phyloP scores from a whole-genome alignment of 2,113 vertebrate species.

The Orientallactaga bullata region DNA sequence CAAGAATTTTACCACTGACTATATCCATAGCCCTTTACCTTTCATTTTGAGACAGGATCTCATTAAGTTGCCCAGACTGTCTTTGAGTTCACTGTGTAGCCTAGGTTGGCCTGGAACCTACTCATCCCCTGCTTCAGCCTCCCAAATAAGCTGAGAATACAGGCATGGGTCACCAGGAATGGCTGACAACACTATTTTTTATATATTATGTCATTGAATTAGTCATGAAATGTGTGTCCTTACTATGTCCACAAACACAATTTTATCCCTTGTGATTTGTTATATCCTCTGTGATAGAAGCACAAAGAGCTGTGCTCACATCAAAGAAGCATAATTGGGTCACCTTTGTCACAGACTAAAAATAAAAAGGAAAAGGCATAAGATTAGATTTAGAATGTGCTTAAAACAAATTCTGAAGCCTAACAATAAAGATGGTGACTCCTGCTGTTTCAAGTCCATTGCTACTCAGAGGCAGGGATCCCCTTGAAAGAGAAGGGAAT shows the following conservation, averaged over 20 bases:
- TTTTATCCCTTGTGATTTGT: slow-evolving; percentile 74
- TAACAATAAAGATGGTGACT: slow-evolving; percentile 70
- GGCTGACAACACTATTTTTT: slow-evolving; percentile 51
- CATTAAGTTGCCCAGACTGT: background rate
- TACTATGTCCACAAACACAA: slow-evolving; percentile 57
- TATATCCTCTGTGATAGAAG: slow-evolving; percentile 65
- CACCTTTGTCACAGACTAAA: slow-evolving; percentile 74
- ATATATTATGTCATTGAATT: slow-evolving; percentile 61
- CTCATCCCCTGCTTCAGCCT: background rate
- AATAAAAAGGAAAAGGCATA: slow-evolving; percentile 51
- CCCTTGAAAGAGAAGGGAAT: slow-evolving; percentile 55
- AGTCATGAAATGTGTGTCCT: slow-evolving; percentile 58
- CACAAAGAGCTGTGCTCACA: slow-evolving; percentile 72
- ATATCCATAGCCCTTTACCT: background rate
- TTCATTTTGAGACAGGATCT: background rate
- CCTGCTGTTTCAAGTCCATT: slow-evolving; percentile 74
- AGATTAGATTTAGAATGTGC: slow-evolving; percentile 73
- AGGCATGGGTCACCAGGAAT: background rate
- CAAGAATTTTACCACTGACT: background rate
- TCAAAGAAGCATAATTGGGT: slow-evolving; percentile 76
- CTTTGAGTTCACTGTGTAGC: too few species aligned
- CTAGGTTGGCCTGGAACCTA: background rate
- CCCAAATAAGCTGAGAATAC: background rate
- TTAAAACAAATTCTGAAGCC: slow-evolving; percentile 73
- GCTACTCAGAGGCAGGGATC: slow-evolving; percentile 11